phyloP scores from a whole-genome alignment of 1,140 invertebrate species.

The Papilio dardanus region DNA sequence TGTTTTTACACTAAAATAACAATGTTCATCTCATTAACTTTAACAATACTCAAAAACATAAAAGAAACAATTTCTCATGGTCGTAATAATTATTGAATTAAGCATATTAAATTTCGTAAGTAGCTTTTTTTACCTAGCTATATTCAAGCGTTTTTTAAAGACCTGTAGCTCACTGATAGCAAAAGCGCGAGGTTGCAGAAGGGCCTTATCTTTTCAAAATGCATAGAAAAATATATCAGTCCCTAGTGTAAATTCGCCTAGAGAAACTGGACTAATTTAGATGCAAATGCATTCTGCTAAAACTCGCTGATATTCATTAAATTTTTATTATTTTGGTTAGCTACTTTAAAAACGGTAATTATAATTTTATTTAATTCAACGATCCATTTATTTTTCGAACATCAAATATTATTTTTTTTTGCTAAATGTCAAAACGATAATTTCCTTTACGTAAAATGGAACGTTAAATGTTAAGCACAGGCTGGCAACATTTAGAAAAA shows the following conservation, averaged over 20 bases:
- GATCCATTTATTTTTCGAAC: not conserved
- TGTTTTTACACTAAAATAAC: not conserved
- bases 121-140: not conserved
- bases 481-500: constrained; percentile 2
- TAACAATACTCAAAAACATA: not conserved
- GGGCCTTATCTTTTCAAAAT: no score
- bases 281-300: not conserved
- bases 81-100: not conserved
- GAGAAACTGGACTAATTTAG: not conserved
- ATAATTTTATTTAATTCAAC: not conserved
- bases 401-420: not conserved
- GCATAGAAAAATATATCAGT: no score
- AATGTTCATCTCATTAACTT: not conserved
- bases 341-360: not conserved
- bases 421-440: not conserved
- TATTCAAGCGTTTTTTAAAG: no score
- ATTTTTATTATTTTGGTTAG: not conserved
- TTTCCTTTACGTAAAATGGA: not conserved
- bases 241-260: not conserved
- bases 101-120: not conserved
- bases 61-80: not conserved
- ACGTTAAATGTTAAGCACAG: not conserved
- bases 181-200: no score
- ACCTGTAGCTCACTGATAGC: no score
- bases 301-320: not conserved